Percentiles rank a stretch among this genome's conserved stretches.
phyloP scores from a whole-genome alignment of 2,888 invertebrate genomes.

The Lamproptera curius region DNA sequence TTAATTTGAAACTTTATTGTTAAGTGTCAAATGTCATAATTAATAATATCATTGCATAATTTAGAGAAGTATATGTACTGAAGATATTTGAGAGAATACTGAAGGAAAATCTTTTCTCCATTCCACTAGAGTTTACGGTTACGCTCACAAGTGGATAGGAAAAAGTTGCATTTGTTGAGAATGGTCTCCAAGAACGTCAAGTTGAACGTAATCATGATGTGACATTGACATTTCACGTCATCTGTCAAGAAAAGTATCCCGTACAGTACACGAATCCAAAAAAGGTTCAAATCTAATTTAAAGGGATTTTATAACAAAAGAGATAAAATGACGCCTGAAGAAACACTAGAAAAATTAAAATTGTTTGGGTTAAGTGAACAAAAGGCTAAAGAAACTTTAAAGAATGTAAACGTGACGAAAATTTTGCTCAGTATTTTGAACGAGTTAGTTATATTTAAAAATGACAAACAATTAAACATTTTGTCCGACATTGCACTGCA shows the following conservation, averaged over 20 bases:
- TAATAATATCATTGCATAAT: too few species aligned
- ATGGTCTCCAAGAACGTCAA: not conserved
- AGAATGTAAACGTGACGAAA: conserved; percentile 91
- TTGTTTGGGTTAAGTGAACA: conserved; percentile 91
- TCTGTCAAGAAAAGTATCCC: not conserved
- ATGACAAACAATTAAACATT: too few species aligned
- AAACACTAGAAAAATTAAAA: conserved; percentile 58
- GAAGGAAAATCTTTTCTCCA: too few species aligned
- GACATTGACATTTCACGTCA: not conserved
- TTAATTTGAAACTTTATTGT: too few species aligned
- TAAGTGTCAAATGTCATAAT: too few species aligned
- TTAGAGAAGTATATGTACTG: too few species aligned
- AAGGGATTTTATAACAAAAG: not conserved
- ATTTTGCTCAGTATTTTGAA: conserved; percentile 83
- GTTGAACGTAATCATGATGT: not conserved
- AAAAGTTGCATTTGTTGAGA: not conserved
- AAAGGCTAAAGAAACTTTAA: conserved; percentile 96
- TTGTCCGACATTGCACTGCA: too few species aligned
- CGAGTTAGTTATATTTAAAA: conserved; percentile 82
- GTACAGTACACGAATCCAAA: not conserved
- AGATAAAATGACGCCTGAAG: conserved; percentile 55
- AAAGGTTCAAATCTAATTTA: not conserved
- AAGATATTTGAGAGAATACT: too few species aligned
- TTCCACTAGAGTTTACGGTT: too few species aligned
- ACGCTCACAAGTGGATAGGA: too few species aligned